phyloP scores from a whole-genome alignment of 2,797 vertebrate species.

The Hoplostethus mediterraneus region DNA sequence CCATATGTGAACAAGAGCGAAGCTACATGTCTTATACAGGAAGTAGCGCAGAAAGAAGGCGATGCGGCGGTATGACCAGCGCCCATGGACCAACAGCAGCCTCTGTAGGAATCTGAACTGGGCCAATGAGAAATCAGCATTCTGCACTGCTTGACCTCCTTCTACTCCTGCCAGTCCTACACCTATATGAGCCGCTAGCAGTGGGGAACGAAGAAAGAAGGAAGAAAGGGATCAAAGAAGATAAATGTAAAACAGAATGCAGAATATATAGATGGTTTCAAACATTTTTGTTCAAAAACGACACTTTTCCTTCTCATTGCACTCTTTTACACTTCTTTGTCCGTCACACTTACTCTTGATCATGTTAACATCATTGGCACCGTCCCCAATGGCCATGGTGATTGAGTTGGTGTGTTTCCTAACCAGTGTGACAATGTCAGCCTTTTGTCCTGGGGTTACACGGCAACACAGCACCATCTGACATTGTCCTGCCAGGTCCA shows the following conservation, averaged over 20 bases:
- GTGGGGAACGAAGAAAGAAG: background rate
- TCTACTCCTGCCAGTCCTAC: conserved; percentile 92
- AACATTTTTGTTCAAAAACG: background rate
- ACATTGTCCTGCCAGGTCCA: conserved; percentile 88
- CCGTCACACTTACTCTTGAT: conserved; percentile 91
- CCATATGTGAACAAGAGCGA: conserved; percentile 91
- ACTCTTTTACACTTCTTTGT: background rate
- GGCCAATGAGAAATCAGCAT: conserved; percentile 90
- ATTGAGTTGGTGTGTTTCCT: conserved; percentile 86
- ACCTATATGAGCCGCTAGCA: conserved; percentile 91
- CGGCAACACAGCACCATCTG: conserved; percentile 95
- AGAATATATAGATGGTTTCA: background rate
- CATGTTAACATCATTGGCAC: conserved; percentile 98
- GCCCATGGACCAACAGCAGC: conserved; percentile 93
- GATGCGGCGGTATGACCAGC: conserved; percentile 92
- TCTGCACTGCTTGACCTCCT: conserved; percentile 92
- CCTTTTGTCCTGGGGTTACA: conserved; percentile 95
- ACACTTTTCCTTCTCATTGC: background rate
- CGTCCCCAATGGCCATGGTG: conserved; percentile 93
- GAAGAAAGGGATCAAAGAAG: background rate
- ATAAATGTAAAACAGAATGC: background rate
- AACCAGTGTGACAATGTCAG: conserved; percentile 88
- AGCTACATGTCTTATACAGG: conserved; percentile 92
- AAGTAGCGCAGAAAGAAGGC: conserved; percentile 91
- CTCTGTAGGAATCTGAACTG: conserved; percentile 91